Evolutionary conservation across 2,888 invertebrate species (phyloP), one percentile per base, ranked within the genome.

Genomic region (Stenodera caucasica): DNA sequence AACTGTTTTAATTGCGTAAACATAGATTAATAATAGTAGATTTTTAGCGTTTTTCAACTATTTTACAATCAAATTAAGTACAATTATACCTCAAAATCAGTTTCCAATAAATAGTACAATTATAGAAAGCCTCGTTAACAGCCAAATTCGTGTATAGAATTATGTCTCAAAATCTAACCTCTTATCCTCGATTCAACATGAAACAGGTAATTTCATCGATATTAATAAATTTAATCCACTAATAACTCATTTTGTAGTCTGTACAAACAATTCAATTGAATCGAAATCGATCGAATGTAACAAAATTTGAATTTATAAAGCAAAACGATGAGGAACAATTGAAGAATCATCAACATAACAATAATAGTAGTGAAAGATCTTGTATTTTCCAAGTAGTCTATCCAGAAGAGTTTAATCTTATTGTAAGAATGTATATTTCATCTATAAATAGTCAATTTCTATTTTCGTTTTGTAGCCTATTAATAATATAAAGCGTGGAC

Each of bases 361-460:
- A 45, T 2, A 45, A 40, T 9, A 40, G 3, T 12, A 21, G 12
- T n/a, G 45, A 23, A 45, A 45, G 12, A 6, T 12, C 63, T 15
- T 60, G 57, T 21, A 35, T 57, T 35, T 49, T 63, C 65, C 72
- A 77, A 58, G 69, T 78, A 32, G 72, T 78, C 12, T 75, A 74
- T 63, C 79, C 78, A 1, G 75, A 76, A 64, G 78, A 78, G 61
- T 63, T 77, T 51, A 73, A 74, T 67, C 67, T 77, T 60, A 73
- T 70, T 66, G 75, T 74, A 67, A 68, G 58, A 58, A 53, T 14
- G 50, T 18, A 54, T 8, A 57, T 51, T 40, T 53, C 30, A 55
- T 52, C 18, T 18, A 40, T 32, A 35, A 49, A 40, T 51, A n/a
- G 21, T 26, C 30, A 45, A 53, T 53, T 21, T 55, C 45, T 14